These are phyloP conservation scores for Melanaphis sacchari DNA, from an alignment of 1,140 invertebrate genomes.

Conservation along the genomic window DNA sequence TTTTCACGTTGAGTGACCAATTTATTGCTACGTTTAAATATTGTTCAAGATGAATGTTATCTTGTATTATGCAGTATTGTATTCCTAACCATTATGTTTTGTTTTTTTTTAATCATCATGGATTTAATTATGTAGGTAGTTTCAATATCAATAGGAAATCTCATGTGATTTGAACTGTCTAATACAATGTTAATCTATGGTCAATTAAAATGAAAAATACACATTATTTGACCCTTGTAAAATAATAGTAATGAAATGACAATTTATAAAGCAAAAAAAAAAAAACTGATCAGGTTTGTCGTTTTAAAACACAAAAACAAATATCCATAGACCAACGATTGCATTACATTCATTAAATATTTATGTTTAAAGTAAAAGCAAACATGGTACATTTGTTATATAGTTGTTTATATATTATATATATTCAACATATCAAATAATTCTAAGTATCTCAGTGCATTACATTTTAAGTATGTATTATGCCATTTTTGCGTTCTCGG, in stretches of 20 bases:
- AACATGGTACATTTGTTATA: not conserved
- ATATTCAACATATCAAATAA: not conserved
- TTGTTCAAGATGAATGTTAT: not conserved
- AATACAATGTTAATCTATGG: not conserved
- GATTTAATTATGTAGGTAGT: not conserved
- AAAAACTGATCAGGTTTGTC: not conserved
- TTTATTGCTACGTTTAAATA: not conserved
- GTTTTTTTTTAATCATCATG: not conserved
- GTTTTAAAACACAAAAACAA: not conserved
- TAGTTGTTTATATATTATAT: not conserved
- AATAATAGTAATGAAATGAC: not conserved
- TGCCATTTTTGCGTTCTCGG: too few relatives aligned
- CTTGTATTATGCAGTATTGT: not conserved
- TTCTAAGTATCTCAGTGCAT: not conserved
- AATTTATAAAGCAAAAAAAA: not conserved
- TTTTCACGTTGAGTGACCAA: not conserved
- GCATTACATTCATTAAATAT: conserved; percentile 4
- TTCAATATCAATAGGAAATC: not conserved
- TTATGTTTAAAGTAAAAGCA: conserved; percentile 16
- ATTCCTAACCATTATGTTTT: not conserved
- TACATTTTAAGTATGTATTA: not conserved
- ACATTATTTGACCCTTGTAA: not conserved
- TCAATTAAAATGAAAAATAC: not conserved
- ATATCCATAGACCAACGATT: not conserved
- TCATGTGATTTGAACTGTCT: not conserved